Evolutionary conservation across 2,797 vertebrate species (phyloP).

Genomic region (Parauchenoglanis ngamensis): DNA sequence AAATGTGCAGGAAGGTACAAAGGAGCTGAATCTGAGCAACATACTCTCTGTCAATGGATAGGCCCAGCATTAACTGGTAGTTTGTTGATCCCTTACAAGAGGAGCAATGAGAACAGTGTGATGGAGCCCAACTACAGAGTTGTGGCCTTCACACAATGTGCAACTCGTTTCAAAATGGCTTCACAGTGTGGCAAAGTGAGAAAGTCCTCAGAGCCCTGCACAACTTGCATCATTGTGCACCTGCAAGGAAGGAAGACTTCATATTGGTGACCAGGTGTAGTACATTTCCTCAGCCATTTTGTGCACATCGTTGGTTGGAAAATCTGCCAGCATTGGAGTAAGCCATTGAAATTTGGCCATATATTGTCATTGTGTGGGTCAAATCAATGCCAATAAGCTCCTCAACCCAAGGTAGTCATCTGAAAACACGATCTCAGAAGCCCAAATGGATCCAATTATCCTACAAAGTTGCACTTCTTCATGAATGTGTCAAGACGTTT

Average conservation of each 20-base stretch:
- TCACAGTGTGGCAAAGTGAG: constrained; percentile 10
- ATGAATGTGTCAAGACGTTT: too few species aligned
- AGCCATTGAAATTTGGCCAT: constrained; percentile 5
- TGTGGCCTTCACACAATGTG: constrained; percentile 36
- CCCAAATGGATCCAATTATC: too few species aligned
- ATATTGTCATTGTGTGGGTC: constrained; percentile 27
- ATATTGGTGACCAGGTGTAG: not conserved
- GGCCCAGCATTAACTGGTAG: constrained; percentile 18
- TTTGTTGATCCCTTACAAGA: constrained; percentile 27
- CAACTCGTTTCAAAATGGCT: constrained; percentile 24
- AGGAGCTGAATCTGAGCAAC: too few species aligned
- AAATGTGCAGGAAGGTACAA: too few species aligned
- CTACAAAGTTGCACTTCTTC: too few species aligned
- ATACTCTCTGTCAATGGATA: constrained; percentile 9
- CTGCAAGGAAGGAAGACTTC: constrained; percentile 40
- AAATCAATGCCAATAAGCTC: constrained; percentile 29
- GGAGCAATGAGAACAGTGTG: constrained; percentile 29
- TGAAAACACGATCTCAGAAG: too few species aligned
- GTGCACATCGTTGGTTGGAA: not conserved
- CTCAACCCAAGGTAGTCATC: too few species aligned
- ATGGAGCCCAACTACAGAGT: constrained; percentile 32
- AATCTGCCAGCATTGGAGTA: constrained; percentile 44
- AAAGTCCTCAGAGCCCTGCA: constrained; percentile 24
- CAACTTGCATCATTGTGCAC: constrained; percentile 36
- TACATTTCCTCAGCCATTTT: constrained; percentile 34